Evolutionary conservation across 2,888 invertebrate species (phyloP).

Genomic region (Caenorhabditis becei): DNA sequence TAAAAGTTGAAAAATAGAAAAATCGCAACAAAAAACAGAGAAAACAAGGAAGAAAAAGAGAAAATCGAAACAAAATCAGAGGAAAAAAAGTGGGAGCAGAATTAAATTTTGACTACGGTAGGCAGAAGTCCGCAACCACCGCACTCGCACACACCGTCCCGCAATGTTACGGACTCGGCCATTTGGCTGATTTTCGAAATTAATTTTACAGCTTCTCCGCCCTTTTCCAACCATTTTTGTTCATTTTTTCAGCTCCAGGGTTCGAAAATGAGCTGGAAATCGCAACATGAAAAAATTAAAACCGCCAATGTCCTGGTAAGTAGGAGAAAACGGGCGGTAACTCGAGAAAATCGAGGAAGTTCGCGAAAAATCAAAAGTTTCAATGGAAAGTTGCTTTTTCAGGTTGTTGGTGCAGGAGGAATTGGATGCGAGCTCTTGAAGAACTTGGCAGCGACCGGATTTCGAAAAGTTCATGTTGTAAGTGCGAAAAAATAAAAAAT

Average conservation of each 20-base stretch:
- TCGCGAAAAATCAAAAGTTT: not conserved
- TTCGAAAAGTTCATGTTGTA: constrained; percentile 94
- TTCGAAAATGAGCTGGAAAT: constrained; percentile 38
- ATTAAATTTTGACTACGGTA: constrained; percentile 27
- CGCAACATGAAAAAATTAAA: constrained; percentile 26
- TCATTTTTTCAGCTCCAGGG: constrained; percentile 3
- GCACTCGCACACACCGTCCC: not conserved
- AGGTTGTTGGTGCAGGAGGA: constrained; percentile 92
- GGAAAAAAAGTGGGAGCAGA: constrained; percentile 10
- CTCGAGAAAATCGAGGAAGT: too few species aligned
- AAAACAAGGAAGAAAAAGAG: not conserved
- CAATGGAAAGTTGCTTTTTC: constrained; percentile 66
- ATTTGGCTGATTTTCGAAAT: constrained; percentile 41
- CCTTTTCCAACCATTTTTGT: not conserved
- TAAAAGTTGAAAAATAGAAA: too few species aligned
- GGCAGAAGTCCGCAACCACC: constrained; percentile 22
- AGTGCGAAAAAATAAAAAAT: constrained; percentile 81
- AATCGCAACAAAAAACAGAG: not conserved
- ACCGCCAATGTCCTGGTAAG: constrained; percentile 22
- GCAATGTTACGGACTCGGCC: constrained; percentile 4
- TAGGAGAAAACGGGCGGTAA: too few species aligned
- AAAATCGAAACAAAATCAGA: not conserved
- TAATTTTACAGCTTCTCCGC: not conserved
- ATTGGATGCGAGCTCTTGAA: constrained; percentile 99
- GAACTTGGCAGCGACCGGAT: constrained; percentile 95